Evolutionary conservation across 2,888 invertebrate genomes (phyloP).

Genomic region (Cenopis cana): DNA sequence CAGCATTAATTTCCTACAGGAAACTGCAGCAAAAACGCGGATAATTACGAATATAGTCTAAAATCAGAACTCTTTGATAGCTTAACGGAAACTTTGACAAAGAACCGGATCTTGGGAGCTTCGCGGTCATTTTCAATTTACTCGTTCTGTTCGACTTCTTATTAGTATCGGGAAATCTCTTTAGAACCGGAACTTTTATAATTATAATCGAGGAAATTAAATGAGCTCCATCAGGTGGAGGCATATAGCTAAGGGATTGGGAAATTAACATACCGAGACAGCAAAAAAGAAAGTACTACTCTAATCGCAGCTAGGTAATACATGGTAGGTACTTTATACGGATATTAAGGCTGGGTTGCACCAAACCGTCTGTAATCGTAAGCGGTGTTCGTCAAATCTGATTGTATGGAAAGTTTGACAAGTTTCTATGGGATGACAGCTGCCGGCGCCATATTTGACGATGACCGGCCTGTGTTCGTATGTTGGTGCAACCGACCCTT

Average conservation of each 20-base stretch:
- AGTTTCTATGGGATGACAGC: no score
- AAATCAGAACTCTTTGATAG: slow-evolving; percentile 40
- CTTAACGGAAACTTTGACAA: slow-evolving; percentile 42
- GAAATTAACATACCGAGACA: no score
- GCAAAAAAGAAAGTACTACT: no score
- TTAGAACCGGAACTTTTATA: slow-evolving; percentile 9
- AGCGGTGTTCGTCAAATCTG: no score
- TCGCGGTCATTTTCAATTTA: slow-evolving; percentile 38
- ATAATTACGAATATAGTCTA: slow-evolving; percentile 24
- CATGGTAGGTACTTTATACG: no score
- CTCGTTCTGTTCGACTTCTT: slow-evolving; percentile 23
- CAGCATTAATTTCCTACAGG: background rate
- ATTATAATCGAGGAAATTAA: slow-evolving; percentile 16
- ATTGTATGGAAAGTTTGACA: no score
- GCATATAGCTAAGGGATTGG: background rate
- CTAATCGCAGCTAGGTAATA: no score
- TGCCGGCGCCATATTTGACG: no score
- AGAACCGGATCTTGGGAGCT: slow-evolving; percentile 29
- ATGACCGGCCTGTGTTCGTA: no score
- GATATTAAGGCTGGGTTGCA: no score
- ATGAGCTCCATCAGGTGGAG: background rate
- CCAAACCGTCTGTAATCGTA: no score
- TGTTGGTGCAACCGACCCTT: no score
- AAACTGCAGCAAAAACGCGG: slow-evolving; percentile 7
- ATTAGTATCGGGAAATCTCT: slow-evolving; percentile 38